A percentile compares a stretch with the other conserved stretches of the same genome.
Evolutionary conservation across 2,888 invertebrate genomes (phyloP).

Genomic region (Deilephila porcellus): DNA sequence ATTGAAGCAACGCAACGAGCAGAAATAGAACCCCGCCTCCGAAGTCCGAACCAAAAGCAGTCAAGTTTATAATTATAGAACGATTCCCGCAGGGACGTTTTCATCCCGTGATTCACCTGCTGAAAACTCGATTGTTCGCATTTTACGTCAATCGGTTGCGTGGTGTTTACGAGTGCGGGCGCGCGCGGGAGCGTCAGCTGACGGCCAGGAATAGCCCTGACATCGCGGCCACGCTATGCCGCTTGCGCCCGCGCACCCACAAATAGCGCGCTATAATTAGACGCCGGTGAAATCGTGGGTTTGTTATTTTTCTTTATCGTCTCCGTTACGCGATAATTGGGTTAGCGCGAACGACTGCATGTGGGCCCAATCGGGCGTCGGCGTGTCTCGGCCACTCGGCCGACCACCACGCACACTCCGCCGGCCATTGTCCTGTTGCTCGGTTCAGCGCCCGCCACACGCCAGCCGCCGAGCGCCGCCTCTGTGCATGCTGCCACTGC

Average conservation of each 20-base stretch:
- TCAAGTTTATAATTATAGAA: conserved; percentile 79
- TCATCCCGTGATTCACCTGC: conserved; percentile 83
- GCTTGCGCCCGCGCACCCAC: conserved; percentile 82
- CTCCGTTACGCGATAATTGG: conserved; percentile 84
- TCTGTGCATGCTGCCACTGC: neutral
- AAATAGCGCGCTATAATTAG: conserved; percentile 84
- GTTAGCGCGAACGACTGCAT: conserved; percentile 79
- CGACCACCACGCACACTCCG: conserved; percentile 51
- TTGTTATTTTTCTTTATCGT: conserved; percentile 85
- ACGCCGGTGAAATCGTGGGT: conserved; percentile 84
- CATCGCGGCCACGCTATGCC: conserved; percentile 83
- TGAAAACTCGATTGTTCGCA: conserved; percentile 83
- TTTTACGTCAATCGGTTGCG: conserved; percentile 83
- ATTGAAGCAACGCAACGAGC: conserved; percentile 76
- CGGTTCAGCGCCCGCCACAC: conserved; percentile 42
- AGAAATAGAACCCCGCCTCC: conserved; percentile 82
- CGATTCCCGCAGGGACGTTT: conserved; percentile 78
- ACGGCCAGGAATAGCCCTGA: conserved; percentile 84
- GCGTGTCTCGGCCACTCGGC: conserved; percentile 75
- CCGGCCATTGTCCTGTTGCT: conserved; percentile 67
- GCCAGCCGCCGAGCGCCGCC: conserved; percentile 33
- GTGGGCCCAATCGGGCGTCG: conserved; percentile 82
- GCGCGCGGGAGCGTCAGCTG: conserved; percentile 80
- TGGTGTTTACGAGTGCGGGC: conserved; percentile 77
- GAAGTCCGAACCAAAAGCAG: conserved; percentile 82